Conservation (phyloP, 2,888 invertebrate genomes). For the Folsomia candida region DNA sequence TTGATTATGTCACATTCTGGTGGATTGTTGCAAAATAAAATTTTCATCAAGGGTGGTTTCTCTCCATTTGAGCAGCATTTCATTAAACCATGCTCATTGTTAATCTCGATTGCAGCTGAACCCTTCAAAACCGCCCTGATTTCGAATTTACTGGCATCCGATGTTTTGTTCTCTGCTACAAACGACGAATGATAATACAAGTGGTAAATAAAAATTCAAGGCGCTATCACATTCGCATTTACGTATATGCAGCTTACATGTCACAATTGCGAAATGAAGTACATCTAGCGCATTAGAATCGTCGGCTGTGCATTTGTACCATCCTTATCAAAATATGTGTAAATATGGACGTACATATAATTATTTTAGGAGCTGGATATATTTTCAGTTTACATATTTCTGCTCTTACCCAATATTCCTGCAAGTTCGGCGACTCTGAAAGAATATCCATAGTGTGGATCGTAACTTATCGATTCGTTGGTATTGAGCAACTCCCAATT, state of each 20-base stretch:
- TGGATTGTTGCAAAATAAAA: neutral
- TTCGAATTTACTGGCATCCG: neutral
- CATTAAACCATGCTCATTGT: neutral
- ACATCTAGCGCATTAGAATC: neutral
- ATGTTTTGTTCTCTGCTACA: too few relatives aligned
- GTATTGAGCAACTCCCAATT: neutral
- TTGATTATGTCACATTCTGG: slow-evolving; percentile 1
- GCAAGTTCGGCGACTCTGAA: neutral
- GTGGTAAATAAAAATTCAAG: too few relatives aligned
- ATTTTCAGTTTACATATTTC: too few relatives aligned
- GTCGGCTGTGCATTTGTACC: neutral
- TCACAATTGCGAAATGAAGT: neutral
- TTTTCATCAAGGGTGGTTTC: neutral
- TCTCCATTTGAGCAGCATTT: slow-evolving; percentile 5
- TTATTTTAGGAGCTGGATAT: too few relatives aligned
- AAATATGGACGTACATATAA: too few relatives aligned
- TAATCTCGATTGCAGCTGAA: neutral
- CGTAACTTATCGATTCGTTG: neutral
- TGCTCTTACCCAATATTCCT: slow-evolving; percentile 4
- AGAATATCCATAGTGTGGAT: neutral
- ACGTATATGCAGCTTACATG: too few relatives aligned
- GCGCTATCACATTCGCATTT: too few relatives aligned
- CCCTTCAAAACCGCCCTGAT: neutral
- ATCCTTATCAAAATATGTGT: too few relatives aligned
- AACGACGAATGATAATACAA: too few relatives aligned